A percentile compares a stretch with the other conserved stretches of the same genome.
Evolutionary conservation across 2,113 vertebrate species (phyloP).

Genomic region (Suricata suricatta): DNA sequence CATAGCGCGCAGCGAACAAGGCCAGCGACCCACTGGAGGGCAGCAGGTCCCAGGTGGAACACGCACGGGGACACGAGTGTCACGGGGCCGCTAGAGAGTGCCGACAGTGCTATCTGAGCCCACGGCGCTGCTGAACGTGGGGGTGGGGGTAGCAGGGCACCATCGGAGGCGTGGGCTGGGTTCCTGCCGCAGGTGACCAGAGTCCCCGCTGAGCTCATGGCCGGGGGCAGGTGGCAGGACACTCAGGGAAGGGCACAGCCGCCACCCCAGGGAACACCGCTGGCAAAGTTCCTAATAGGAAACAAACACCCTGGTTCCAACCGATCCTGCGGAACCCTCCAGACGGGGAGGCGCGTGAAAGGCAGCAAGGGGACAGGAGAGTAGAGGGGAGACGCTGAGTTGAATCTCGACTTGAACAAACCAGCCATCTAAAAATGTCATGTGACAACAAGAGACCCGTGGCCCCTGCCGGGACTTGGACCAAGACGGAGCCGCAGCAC

Average conservation of each 20-base stretch:
- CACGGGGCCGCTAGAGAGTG: not conserved
- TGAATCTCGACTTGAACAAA: not conserved
- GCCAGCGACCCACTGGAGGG: not conserved
- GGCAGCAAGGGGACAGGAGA: not conserved
- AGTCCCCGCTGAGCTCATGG: not conserved
- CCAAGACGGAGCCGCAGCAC: accelerated
- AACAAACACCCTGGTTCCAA: not conserved
- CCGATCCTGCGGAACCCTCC: not conserved
- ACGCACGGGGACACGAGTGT: not conserved
- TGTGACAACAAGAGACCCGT: accelerated
- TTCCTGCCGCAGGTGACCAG: not conserved
- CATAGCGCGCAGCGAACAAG: not conserved
- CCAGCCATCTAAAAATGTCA: accelerated
- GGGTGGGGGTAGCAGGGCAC: not conserved
- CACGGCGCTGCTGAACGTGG: too few relatives aligned
- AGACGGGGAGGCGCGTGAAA: too few relatives aligned
- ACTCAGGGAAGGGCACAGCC: accelerated
- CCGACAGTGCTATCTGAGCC: not conserved
- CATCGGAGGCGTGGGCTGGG: accelerated
- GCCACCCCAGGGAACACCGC: accelerated
- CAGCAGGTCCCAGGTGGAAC: not conserved
- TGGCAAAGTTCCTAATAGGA: accelerated
- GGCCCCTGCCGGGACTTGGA: not conserved
- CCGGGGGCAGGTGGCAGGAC: not conserved
- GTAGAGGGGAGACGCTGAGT: not conserved